phyloP scores from a whole-genome alignment of 2,888 invertebrate genomes.

The Plebejus argus region DNA sequence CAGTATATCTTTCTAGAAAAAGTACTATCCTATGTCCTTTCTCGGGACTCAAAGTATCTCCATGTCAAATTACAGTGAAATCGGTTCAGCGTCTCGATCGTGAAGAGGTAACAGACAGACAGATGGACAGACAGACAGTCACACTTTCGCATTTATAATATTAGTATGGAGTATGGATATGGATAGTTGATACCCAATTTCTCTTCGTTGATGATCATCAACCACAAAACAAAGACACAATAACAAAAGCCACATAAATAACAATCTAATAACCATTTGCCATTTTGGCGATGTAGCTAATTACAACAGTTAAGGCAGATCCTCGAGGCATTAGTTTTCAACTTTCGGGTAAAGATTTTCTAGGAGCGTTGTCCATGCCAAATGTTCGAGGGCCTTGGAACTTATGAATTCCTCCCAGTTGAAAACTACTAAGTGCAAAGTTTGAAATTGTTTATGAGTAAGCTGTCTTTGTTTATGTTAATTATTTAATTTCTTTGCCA shows the following conservation, averaged over 20 bases:
- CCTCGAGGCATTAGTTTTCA: conserved; percentile 33
- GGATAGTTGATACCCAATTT: neutral
- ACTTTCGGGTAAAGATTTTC: conserved; percentile 34
- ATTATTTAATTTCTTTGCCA: conserved; percentile 37
- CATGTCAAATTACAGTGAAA: no score
- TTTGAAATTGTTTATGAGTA: conserved; percentile 43
- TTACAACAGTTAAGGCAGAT: conserved; percentile 16
- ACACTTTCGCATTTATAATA: no score
- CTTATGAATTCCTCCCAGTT: conserved; percentile 44
- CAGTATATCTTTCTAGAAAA: no score
- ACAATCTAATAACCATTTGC: conserved; percentile 10
- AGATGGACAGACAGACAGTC: no score
- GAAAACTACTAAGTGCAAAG: conserved; percentile 44
- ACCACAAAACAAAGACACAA: neutral
- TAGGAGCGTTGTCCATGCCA: conserved; percentile 32
- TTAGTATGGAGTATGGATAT: no score
- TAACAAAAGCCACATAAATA: conserved; percentile 20
- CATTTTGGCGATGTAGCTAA: conserved; percentile 20
- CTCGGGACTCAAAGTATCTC: no score
- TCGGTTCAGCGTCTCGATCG: no score
- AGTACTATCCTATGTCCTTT: no score
- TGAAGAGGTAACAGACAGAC: no score
- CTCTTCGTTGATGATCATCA: neutral
- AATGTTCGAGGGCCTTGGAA: conserved; percentile 37
- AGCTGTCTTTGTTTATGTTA: conserved; percentile 41